Evolutionary conservation across 30 jellyfish, hydroid and myxozoan genomes (phyloP), one percentile per base, ranked within the genome.

Genomic region (Rhopilema esculentum): DNA sequence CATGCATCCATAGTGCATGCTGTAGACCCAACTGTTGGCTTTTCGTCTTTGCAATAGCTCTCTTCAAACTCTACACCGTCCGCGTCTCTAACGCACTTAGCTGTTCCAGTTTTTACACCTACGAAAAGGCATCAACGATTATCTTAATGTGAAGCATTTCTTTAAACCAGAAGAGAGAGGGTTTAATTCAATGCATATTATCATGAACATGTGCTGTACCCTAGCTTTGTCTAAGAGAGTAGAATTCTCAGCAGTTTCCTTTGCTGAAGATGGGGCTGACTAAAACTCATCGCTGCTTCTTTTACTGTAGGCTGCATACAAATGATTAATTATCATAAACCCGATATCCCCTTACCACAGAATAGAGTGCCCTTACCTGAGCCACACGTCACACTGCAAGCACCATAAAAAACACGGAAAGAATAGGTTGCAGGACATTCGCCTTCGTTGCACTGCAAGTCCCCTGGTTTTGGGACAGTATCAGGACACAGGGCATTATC

Each of bases 361-460:
- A n/a, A n/a, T 26, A 1, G 9, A 65, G 31, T 7, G 0, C 7
- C 29, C 30, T 21, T 69, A 78, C 97, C 97, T 66, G 87, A 75
- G 62, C 97, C 97, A 68, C 97, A 91, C 16, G 85, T 76, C 0
- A 77, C 96, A 22, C 77, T 71, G 71, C 97, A 91, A 2, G 31
- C 31, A 17, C 88, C 69, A 62, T 30, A 63, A 2, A 30, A 20
- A n/a, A 1, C 17, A 16, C 64, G 70, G 96, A 95, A 91, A 9
- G 80, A 68, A 48, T 84, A 67, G 0, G 78, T 19, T 8, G 94
- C 84, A 0, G 97, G 95, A 70, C 97, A 90, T 7, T 57, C 87
- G 18, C 91, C 94, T 83, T 27, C 29, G 50, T 82, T 69, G 77
- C 97, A 90, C 8, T 72, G 66, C 62, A 31, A 26, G 64, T n/a